phyloP scores from a whole-genome alignment of 2,797 vertebrate genomes.

The Acanthurus lineatus region DNA sequence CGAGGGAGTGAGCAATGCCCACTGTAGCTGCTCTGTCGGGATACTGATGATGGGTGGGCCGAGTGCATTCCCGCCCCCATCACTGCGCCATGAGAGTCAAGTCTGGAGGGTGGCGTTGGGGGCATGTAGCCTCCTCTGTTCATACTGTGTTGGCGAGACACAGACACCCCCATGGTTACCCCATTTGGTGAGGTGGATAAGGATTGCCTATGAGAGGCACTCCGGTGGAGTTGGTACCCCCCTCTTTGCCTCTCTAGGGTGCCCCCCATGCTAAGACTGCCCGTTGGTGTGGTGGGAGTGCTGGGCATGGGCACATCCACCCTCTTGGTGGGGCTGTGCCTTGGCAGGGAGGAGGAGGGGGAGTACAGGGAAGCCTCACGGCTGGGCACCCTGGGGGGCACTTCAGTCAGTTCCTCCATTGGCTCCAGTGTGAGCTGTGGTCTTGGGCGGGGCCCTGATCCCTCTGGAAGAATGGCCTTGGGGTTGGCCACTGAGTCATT shows the following conservation, averaged over 20 bases:
- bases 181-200: constrained; percentile 96
- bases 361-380: constrained; percentile 97
- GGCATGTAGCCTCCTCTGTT: constrained; percentile 94
- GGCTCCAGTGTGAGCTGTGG: constrained; percentile 95
- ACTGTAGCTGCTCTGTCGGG: constrained; percentile 95
- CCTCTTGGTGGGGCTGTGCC: constrained; percentile 97
- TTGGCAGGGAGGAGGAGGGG: constrained; percentile 95
- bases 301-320: constrained; percentile 95
- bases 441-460: constrained; percentile 88
- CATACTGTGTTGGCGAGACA: constrained; percentile 96
- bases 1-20: constrained; percentile 96
- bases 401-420: constrained; percentile 93
- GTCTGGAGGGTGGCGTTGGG: constrained; percentile 91
- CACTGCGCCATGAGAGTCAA: constrained; percentile 94
- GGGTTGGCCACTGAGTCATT: constrained; percentile 90
- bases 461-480: constrained; percentile 93
- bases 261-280: constrained; percentile 89
- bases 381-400: constrained; percentile 96
- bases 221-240: constrained; percentile 91
- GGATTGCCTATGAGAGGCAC: constrained; percentile 96
- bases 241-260: constrained; percentile 96
- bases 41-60: constrained; percentile 87
- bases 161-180: constrained; percentile 93
- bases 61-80: constrained; percentile 91
- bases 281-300: constrained; percentile 89